These are phyloP conservation scores for Calyptommatus sinebrachiatus DNA, from an alignment of 2,113 vertebrate species.

Conservation along the genomic window DNA sequence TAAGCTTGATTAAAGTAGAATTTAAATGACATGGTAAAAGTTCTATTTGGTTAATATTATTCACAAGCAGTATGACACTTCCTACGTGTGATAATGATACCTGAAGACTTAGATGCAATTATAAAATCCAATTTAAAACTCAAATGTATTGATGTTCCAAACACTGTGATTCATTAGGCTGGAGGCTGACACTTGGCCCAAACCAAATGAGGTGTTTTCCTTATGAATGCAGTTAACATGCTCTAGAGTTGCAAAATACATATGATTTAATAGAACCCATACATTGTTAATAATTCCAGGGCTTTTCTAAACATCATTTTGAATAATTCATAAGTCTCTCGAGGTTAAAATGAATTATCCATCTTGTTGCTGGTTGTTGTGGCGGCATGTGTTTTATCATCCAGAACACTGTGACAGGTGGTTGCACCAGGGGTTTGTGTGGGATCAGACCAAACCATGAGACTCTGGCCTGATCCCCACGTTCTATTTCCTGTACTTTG, in stretches of 20 bases:
- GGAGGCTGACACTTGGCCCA: not conserved
- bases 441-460: constrained; percentile 21
- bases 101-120: not conserved
- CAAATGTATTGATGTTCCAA: not conserved
- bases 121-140: not conserved
- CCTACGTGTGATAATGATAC: not conserved
- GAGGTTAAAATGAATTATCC: constrained; percentile 47
- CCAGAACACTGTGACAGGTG: too few relatives aligned
- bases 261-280: not conserved
- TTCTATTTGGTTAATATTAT: not conserved
- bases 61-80: not conserved
- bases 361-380: constrained; percentile 25
- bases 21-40: not conserved
- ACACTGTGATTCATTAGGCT: not conserved
- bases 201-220: not conserved
- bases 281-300: constrained; percentile 11
- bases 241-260: not conserved
- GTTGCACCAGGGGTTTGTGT: constrained; percentile 17
- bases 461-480: too few relatives aligned
- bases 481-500: too few relatives aligned
- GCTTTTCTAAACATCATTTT: not conserved
- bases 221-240: not conserved
- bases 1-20: not conserved
- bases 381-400: too few relatives aligned
- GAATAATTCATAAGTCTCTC: constrained; percentile 16